Base-by-base conservation (phyloP, 1,140 invertebrate genomes). In the Tyrophagus putrescentiae region DNA sequence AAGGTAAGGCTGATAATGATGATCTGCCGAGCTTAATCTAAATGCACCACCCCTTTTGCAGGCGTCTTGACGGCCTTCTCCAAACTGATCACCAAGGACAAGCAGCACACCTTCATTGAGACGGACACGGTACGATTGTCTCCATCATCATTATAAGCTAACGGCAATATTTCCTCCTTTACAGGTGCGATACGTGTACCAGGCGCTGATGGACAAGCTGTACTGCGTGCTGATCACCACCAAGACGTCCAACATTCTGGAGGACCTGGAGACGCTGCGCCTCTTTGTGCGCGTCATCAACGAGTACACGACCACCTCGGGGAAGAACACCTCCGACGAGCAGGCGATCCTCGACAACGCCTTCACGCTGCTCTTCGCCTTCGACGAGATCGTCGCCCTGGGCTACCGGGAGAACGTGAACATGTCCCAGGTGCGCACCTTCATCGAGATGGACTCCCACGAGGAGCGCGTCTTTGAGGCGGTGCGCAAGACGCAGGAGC, bases 391-490 rank as follows among this genome's bases (percentile, higher is more conserved):
- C 70, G 92, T 99, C 23, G 93, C 95, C 5, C 68, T 80, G 11
- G 62, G 96, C 2, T 98, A 98, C 72, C 80, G 94, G 64, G 95
- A 99, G 77, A 97, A 85, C 78, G 94, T 99, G 1, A 98, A 98
- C 76, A 76, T 99, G 65, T 88, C 93, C 34, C 94, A 98, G 77
- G 95, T 99, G 52, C 79, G 93, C 65, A 98, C 95, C 31, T 98
- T 96, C 75, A 95, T 97, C 4, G 94, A 98, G 73, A 99, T 99
- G 96, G 95, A 99, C 73, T 98, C 95, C 1, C 94, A 98, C 66
- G 95, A 99, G 75, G 95, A 99, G 72, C 91, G 94, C 69, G 93
- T 98, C 1, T 96, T 91, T 75, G 85, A 92, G 74, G 92, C 92
- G 60, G 89, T 97, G n/a, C 75, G 92, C 75, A 84, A 86, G 81